A percentile compares a stretch with the other conserved stretches of the same genome.
Evolutionary conservation across 1,140 invertebrate genomes (phyloP).

Genomic region (Atta texana): DNA sequence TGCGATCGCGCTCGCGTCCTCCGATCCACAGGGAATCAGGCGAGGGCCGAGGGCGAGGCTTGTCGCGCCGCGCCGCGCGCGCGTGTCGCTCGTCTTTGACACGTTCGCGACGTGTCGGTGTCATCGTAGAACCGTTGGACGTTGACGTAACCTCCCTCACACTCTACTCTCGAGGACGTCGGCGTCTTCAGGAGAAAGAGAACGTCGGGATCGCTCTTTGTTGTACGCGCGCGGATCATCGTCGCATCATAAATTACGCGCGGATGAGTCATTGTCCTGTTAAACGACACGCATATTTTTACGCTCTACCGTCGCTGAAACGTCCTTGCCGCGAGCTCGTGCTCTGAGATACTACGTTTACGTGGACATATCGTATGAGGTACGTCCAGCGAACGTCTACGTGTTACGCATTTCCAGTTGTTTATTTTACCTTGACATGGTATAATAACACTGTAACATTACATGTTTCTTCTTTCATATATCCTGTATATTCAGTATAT

Average conservation of each 20-base stretch:
- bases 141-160: conserved; percentile 3
- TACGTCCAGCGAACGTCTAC: not conserved
- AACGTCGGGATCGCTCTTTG: conserved; percentile 5
- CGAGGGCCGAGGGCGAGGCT: no score
- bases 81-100: no score
- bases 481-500: conserved; percentile 1
- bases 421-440: conserved; percentile 2
- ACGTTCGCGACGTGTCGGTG: no score
- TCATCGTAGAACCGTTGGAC: not conserved
- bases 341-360: not conserved
- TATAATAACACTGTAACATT: no score
- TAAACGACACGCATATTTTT: conserved; percentile 1
- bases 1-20: no score
- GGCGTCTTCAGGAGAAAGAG: no score
- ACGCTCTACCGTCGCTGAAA: not conserved
- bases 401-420: not conserved
- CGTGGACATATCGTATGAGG: not conserved
- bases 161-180: no score
- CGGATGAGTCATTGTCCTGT: conserved; percentile 44
- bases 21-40: no score
- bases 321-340: not conserved
- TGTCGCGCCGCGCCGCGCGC: no score
- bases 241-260: conserved; percentile 34
- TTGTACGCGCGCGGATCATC: conserved; percentile 10
- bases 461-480: not conserved